Conservation (phyloP, 2,113 vertebrate genomes). For the Campylomormyrus numenius region DNA sequence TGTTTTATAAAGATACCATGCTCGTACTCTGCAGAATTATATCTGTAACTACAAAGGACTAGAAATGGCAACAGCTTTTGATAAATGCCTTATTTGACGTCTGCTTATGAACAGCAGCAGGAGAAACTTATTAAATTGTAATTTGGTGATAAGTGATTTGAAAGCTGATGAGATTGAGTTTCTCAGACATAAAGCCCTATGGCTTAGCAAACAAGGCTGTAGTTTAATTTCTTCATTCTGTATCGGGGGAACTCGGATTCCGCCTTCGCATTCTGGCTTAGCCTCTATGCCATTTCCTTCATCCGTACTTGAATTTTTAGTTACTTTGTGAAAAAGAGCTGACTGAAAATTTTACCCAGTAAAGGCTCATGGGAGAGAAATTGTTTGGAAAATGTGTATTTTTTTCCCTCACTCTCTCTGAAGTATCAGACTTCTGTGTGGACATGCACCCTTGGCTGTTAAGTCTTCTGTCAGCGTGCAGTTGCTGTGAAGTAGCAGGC, state of each 20-base stretch:
- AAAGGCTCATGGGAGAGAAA: not conserved
- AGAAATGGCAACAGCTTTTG: conserved; percentile 20
- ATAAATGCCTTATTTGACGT: conserved; percentile 33
- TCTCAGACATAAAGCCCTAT: conserved; percentile 24
- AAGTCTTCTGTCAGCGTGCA: not conserved
- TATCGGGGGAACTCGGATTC: not conserved
- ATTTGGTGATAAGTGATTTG: conserved; percentile 38
- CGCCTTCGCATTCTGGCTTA: not conserved
- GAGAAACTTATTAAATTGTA: conserved; percentile 39
- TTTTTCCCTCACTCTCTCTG: not conserved
- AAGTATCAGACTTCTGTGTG: not conserved
- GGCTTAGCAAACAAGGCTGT: conserved; percentile 30
- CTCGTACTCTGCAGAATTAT: not conserved
- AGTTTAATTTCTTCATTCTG: conserved; percentile 26
- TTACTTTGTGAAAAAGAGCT: not conserved
- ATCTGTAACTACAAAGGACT: not conserved
- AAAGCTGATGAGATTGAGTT: conserved; percentile 37
- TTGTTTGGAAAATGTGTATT: not conserved
- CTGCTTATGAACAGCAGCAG: conserved; percentile 26
- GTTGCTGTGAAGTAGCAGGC: not conserved
- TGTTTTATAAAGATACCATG: not conserved
- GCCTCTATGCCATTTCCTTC: not conserved
- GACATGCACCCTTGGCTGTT: not conserved
- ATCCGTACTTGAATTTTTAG: not conserved
- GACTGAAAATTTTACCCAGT: not conserved